Percentiles rank a stretch among this genome's conserved stretches.
These are phyloP conservation scores for Pelodiscus sinensis DNA, from an alignment of 2,113 vertebrate species.

Conservation along the genomic window DNA sequence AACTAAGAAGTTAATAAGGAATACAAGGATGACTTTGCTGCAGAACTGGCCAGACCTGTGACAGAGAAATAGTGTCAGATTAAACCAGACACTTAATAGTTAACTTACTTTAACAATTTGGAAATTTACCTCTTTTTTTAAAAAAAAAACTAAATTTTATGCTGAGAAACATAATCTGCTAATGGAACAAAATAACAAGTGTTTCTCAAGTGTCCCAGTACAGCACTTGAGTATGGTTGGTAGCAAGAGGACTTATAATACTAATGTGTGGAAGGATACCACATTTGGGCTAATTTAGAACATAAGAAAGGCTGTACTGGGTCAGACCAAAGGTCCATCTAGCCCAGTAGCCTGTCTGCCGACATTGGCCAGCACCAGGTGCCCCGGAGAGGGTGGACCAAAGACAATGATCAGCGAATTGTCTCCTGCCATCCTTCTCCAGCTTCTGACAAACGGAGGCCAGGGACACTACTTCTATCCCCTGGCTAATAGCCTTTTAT, in stretches of 20 bases:
- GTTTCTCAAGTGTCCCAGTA: accelerated
- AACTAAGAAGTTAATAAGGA: not conserved
- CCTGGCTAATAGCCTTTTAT: too few species aligned
- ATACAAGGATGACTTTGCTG: not conserved
- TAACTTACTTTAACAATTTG: not conserved
- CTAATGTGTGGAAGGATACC: not conserved
- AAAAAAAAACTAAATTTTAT: accelerated
- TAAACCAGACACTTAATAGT: not conserved
- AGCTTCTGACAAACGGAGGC: too few species aligned
- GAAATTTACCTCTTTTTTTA: not conserved
- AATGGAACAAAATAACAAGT: not conserved
- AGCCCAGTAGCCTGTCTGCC: too few species aligned
- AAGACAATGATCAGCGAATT: too few species aligned
- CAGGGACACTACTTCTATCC: too few species aligned
- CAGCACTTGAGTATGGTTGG: not conserved
- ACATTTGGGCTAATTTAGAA: not conserved
- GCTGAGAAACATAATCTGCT: not conserved
- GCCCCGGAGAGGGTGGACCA: too few species aligned
- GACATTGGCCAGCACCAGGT: too few species aligned
- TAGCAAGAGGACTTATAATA: not conserved
- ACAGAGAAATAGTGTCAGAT: not conserved
- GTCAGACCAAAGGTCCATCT: too few species aligned
- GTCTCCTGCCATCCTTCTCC: too few species aligned
- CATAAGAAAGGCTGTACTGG: too few species aligned
- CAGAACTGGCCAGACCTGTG: not conserved